phyloP scores from a whole-genome alignment of 1,140 invertebrate species.

The Leptinotarsa texana region DNA sequence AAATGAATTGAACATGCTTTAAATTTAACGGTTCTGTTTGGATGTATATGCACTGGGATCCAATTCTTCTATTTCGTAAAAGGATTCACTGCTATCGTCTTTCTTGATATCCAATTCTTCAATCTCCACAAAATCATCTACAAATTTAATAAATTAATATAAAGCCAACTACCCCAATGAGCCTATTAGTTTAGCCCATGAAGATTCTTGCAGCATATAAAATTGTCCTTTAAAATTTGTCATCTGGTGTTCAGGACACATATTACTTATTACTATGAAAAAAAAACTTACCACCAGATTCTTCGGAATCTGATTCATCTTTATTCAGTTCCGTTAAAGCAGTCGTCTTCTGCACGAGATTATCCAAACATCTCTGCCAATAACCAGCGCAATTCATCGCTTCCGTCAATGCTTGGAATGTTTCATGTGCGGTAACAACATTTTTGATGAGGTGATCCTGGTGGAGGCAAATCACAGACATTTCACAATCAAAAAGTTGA shows the following conservation, averaged over 20 bases:
- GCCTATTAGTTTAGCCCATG: too few relatives aligned
- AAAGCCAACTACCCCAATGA: too few relatives aligned
- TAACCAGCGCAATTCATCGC: constrained; percentile 46
- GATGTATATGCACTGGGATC: background rate
- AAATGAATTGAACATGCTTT: too few relatives aligned
- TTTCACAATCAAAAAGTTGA: too few relatives aligned
- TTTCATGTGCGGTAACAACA: constrained; percentile 47
- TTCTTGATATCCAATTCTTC: constrained; percentile 10
- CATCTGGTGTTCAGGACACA: too few relatives aligned
- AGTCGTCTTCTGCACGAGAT: constrained; percentile 40
- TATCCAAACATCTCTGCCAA: constrained; percentile 47
- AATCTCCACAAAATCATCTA: constrained; percentile 12
- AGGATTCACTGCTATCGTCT: constrained; percentile 33
- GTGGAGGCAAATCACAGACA: too few relatives aligned
- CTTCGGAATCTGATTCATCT: background rate
- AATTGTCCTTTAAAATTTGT: too few relatives aligned
- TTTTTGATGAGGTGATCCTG: constrained; percentile 45
- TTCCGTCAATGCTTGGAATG: constrained; percentile 43
- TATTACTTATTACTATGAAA: background rate
- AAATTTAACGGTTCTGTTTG: too few relatives aligned
- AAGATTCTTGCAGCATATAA: too few relatives aligned
- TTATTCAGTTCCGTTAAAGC: constrained; percentile 19
- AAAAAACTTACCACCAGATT: background rate
- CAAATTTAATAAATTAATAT: background rate
- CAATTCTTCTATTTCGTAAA: constrained; percentile 42